Conservation (phyloP, 2,113 vertebrate species). For the Leptocoma aspasia region DNA sequence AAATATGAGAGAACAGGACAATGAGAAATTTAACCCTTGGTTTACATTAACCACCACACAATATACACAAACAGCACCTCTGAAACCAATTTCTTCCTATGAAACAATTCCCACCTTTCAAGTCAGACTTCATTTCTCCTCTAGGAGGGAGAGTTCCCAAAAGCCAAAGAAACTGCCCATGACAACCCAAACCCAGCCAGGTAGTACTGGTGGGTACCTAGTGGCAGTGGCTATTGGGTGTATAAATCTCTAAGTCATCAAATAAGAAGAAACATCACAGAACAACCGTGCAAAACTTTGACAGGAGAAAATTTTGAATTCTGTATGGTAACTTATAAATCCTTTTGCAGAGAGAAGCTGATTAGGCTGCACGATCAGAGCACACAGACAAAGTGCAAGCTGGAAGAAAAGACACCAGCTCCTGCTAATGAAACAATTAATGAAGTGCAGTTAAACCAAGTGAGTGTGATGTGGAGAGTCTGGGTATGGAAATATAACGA, state of each 20-base stretch:
- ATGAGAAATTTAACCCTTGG: background rate
- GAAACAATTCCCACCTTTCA: background rate
- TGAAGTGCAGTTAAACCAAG: background rate
- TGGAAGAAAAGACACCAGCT: background rate
- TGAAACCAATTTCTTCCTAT: background rate
- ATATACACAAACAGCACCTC: background rate
- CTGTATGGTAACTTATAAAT: background rate
- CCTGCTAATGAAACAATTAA: background rate
- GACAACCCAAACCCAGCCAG: background rate
- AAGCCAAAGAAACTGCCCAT: background rate
- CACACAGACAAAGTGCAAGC: background rate
- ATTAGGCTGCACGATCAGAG: background rate
- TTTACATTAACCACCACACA: background rate
- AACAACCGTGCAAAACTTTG: background rate
- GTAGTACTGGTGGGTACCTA: background rate
- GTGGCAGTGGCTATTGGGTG: background rate
- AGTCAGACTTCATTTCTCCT: conserved; percentile 6
- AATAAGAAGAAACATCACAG: background rate
- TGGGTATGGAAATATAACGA: background rate
- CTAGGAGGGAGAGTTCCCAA: background rate
- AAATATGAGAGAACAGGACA: background rate
- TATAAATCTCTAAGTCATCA: background rate
- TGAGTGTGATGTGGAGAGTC: background rate
- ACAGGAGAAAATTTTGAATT: background rate
- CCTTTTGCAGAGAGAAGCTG: background rate